A percentile compares a stretch with the other conserved stretches of the same genome.
Conservation (phyloP, 2,113 vertebrate species). For the Paradisaea rubra region DNA sequence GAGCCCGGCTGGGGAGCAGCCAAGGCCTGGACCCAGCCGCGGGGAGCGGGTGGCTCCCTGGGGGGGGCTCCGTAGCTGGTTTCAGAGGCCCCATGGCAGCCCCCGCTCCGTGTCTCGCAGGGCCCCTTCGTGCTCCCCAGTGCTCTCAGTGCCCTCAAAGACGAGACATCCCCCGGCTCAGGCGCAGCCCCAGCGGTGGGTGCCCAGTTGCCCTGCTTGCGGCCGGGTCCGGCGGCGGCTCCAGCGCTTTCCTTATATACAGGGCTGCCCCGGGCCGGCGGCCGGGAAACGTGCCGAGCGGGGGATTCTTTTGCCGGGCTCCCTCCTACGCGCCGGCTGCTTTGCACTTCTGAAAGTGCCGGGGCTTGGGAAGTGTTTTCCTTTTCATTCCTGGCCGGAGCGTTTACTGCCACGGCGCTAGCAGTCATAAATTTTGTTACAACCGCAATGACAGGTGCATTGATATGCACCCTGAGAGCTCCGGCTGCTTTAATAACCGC, state of each 20-base stretch:
- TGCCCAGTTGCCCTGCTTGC: background rate
- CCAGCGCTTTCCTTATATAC: constrained; percentile 71
- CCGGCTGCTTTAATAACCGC: constrained; percentile 84
- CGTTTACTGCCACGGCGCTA: constrained; percentile 86
- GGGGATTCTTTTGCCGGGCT: constrained; percentile 88
- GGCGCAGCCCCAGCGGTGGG: background rate
- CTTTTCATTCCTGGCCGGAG: constrained; percentile 88
- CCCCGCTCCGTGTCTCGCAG: background rate
- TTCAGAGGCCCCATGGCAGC: background rate
- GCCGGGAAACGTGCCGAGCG: constrained; percentile 73
- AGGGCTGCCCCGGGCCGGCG: constrained; percentile 47
- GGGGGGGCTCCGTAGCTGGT: background rate
- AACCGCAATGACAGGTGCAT: constrained; percentile 98
- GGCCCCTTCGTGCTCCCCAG: background rate
- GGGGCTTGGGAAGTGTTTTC: constrained; percentile 82
- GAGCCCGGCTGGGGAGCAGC: background rate
- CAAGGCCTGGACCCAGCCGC: background rate
- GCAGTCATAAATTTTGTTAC: constrained; percentile 95
- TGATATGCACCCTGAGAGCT: constrained; percentile 91
- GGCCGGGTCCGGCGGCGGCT: background rate
- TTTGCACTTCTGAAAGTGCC: constrained; percentile 86
- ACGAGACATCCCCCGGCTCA: background rate
- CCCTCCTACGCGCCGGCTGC: constrained; percentile 90
- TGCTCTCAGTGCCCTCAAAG: background rate
- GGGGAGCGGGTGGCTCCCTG: background rate